These are phyloP conservation scores for Engystomops pustulosus DNA, from an alignment of 2,113 vertebrate genomes.

Conservation along the genomic window DNA sequence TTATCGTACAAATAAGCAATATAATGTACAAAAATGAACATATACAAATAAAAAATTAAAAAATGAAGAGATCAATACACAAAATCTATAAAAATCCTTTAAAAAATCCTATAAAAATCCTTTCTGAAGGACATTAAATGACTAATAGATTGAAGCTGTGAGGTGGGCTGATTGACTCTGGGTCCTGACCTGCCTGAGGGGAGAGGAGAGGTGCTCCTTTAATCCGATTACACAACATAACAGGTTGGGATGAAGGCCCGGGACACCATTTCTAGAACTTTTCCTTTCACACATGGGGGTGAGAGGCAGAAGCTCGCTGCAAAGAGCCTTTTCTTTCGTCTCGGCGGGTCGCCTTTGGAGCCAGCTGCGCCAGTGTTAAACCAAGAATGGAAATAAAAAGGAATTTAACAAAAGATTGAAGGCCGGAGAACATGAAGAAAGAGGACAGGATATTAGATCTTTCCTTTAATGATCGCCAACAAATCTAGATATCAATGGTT, in stretches of 20 bases:
- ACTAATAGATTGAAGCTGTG: too few species aligned
- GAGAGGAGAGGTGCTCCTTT: slow-evolving; percentile 51
- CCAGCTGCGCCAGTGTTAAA: slow-evolving; percentile 50
- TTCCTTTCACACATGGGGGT: slow-evolving; percentile 62
- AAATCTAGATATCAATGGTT: slow-evolving; percentile 28
- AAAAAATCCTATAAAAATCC: too few species aligned
- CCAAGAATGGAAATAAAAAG: slow-evolving; percentile 2
- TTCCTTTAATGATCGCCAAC: slow-evolving; percentile 46
- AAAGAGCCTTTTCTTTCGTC: slow-evolving; percentile 56
- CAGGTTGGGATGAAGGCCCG: slow-evolving; percentile 56
- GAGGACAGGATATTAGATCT: slow-evolving; percentile 48
- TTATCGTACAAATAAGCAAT: too few species aligned
- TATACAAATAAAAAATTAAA: too few species aligned
- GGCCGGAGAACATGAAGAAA: background rate
- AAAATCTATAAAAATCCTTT: too few species aligned
- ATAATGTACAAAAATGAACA: too few species aligned
- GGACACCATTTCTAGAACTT: slow-evolving; percentile 35
- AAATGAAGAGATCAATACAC: too few species aligned
- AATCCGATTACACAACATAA: slow-evolving; percentile 66
- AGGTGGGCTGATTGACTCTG: too few species aligned
- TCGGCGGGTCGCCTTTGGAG: slow-evolving; percentile 63
- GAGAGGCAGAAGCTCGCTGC: slow-evolving; percentile 63
- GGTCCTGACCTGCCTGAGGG: too few species aligned
- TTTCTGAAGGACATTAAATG: too few species aligned
- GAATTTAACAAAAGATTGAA: slow-evolving; percentile 30